Percentiles rank a stretch among this genome's conserved stretches.
Evolutionary conservation across 2,888 invertebrate genomes (phyloP).

Genomic region (Scaptodrosophila latifasciaeformis): DNA sequence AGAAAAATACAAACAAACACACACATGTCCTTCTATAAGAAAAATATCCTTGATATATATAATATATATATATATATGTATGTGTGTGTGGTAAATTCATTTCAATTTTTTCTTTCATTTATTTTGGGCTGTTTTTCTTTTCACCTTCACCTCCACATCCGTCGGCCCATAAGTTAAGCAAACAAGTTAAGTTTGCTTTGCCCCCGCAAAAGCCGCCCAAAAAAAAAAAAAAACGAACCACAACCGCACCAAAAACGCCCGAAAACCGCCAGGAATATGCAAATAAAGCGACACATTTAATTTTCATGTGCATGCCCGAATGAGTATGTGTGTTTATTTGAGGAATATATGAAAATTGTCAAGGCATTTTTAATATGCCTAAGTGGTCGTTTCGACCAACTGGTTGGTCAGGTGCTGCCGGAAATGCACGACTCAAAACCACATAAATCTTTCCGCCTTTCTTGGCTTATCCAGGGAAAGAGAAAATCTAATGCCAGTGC

Average conservation of each 20-base stretch:
- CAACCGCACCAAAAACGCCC: background rate
- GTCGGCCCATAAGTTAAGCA: constrained; percentile 37
- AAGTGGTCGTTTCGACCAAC: background rate
- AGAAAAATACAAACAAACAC: constrained; percentile 3
- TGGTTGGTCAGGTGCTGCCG: background rate
- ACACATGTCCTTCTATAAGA: constrained; percentile 8
- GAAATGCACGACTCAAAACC: background rate
- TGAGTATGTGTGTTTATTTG: too few species aligned
- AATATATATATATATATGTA: background rate
- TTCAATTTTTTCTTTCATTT: background rate
- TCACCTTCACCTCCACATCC: too few species aligned
- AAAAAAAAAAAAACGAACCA: too few species aligned
- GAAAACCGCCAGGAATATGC: too few species aligned
- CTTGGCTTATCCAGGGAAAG: background rate
- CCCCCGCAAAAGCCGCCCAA: too few species aligned
- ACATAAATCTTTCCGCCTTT: constrained; percentile 25
- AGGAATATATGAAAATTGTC: too few species aligned
- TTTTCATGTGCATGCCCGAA: constrained; percentile 15
- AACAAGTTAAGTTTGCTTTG: constrained; percentile 8
- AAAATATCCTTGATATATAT: constrained; percentile 19
- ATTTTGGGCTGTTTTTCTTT: too few species aligned
- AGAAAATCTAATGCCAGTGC: constrained; percentile 8
- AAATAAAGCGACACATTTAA: constrained; percentile 25
- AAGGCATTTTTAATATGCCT: too few species aligned
- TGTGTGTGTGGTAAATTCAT: constrained; percentile 1